A percentile compares a stretch with the other conserved stretches of the same genome.
These are phyloP conservation scores for Callocephalon fimbriatum DNA, from an alignment of 2,113 vertebrate species.

Conservation along the genomic window DNA sequence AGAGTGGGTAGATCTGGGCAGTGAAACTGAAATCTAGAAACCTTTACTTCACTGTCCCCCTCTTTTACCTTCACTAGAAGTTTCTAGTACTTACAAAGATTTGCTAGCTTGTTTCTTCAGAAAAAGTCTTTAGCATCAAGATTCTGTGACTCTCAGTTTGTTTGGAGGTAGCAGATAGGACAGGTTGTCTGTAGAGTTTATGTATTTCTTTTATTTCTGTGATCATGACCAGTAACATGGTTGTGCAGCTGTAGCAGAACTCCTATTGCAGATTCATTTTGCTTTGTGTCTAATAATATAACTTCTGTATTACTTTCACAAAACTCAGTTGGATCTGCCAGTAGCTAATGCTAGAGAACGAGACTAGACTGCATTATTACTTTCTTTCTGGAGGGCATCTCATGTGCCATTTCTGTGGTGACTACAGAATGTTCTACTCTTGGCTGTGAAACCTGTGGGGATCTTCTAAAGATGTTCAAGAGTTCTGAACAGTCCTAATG, in stretches of 20 bases:
- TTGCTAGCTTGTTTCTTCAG: neutral
- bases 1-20: neutral
- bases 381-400: neutral
- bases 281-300: neutral
- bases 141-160: neutral
- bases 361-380: neutral
- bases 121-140: too few relatives aligned
- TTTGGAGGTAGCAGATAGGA: neutral
- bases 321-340: neutral
- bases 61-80: neutral
- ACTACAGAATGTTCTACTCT: neutral
- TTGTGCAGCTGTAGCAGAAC: neutral
- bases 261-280: neutral
- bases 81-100: neutral
- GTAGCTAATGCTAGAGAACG: neutral
- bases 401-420: neutral
- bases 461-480: neutral
- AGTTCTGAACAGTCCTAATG: neutral
- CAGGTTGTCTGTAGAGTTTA: neutral
- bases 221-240: neutral
- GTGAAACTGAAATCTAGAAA: constrained; percentile 22
- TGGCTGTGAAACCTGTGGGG: neutral
- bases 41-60: neutral
- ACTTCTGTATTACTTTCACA: neutral
- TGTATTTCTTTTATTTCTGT: neutral